Evolutionary conservation across 2,888 invertebrate genomes (phyloP).

Genomic region (Mechanitis messenoides): DNA sequence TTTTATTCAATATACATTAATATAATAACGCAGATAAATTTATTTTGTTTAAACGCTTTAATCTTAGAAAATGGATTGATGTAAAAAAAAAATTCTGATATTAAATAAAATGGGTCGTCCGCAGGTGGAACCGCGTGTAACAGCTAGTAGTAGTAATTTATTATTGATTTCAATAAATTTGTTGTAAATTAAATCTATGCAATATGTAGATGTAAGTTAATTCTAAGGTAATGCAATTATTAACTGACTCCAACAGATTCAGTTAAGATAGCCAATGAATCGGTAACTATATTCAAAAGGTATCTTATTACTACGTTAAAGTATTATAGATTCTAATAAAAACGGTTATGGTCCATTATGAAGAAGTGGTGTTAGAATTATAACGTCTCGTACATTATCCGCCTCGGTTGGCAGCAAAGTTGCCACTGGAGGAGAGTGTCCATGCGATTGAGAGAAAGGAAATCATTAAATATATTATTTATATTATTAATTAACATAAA

Average conservation of each 20-base stretch:
- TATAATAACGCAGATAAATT: no score
- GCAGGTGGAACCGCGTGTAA: no score
- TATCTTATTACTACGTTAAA: constrained; percentile 23
- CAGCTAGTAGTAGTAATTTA: no score
- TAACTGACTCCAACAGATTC: constrained; percentile 8
- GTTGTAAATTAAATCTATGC: no score
- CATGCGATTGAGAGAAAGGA: constrained; percentile 15
- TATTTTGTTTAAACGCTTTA: no score
- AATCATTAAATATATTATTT: no score
- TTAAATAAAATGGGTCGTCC: no score
- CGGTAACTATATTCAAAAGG: constrained; percentile 28
- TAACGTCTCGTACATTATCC: constrained; percentile 30
- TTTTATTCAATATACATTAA: no score
- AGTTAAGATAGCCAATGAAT: constrained; percentile 28
- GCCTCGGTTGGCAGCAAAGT: constrained; percentile 29
- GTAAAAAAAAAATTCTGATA: no score
- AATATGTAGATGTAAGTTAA: neutral
- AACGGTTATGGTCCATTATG: constrained; percentile 15
- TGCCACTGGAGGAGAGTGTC: constrained; percentile 29
- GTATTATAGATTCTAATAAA: constrained; percentile 13
- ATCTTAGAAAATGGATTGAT: no score
- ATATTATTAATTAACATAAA: neutral
- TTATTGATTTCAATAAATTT: no score
- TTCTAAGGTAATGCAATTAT: neutral
- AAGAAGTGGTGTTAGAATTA: constrained; percentile 11